These are phyloP conservation scores for Heliconius aoede DNA, from an alignment of 2,888 invertebrate genomes.

Conservation along the genomic window DNA sequence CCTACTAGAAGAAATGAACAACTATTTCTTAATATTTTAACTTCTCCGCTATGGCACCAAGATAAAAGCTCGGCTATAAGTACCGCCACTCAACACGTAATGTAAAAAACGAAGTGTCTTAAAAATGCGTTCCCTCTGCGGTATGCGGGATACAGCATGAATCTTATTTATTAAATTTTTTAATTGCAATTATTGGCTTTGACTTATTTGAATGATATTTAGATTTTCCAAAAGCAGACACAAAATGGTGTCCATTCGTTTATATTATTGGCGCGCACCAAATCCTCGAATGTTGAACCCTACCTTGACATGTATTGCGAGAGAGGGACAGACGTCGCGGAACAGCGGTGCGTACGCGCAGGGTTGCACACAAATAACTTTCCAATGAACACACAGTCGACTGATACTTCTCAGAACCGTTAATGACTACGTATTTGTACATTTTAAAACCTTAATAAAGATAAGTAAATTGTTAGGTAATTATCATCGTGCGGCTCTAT, in stretches of 20 bases:
- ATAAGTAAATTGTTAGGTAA: conserved; percentile 57
- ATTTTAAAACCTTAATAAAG: conserved; percentile 48
- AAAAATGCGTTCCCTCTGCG: too few relatives aligned
- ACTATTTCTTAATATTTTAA: too few relatives aligned
- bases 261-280: conserved; percentile 72
- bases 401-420: conserved; percentile 71
- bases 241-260: conserved; percentile 64
- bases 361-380: conserved; percentile 81
- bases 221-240: conserved; percentile 72
- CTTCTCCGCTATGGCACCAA: too few relatives aligned
- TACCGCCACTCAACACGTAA: too few relatives aligned
- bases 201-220: too few relatives aligned
- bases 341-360: conserved; percentile 72
- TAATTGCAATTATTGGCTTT: too few relatives aligned
- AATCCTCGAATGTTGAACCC: conserved; percentile 83
- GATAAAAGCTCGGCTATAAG: too few relatives aligned
- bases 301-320: conserved; percentile 82
- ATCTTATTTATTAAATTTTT: too few relatives aligned
- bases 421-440: conserved; percentile 52
- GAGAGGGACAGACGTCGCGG: conserved; percentile 72
- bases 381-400: conserved; percentile 68
- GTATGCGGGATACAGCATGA: not conserved
- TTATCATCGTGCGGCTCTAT: conserved; percentile 41
- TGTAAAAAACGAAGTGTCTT: too few relatives aligned
- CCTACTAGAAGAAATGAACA: too few relatives aligned